Percentiles rank a stretch among this genome's conserved stretches.
These are phyloP conservation scores for Lithosia quadra DNA, from an alignment of 2,888 invertebrate species.

Conservation along the genomic window DNA sequence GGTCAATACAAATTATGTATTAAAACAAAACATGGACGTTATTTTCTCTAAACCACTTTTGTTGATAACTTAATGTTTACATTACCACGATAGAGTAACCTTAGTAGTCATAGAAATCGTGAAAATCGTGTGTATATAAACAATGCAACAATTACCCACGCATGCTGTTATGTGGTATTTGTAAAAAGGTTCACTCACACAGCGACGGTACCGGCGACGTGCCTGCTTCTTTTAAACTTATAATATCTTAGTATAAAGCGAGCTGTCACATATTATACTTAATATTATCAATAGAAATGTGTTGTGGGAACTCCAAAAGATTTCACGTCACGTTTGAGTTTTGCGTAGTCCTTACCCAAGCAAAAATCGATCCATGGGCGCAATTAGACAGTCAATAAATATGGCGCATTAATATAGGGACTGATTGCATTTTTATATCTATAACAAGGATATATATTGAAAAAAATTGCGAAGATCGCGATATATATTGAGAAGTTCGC, in stretches of 20 bases:
- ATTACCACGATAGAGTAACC: background rate
- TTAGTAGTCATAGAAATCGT: background rate
- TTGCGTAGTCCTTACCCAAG: no score
- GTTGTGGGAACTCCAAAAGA: constrained; percentile 56
- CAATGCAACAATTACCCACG: constrained; percentile 25
- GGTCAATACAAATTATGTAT: no score
- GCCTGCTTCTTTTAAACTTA: constrained; percentile 54
- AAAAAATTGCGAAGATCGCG: background rate
- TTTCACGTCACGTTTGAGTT: background rate
- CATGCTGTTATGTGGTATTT: constrained; percentile 61
- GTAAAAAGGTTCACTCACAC: constrained; percentile 63
- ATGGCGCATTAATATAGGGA: no score
- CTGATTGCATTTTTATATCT: no score
- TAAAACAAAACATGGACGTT: background rate
- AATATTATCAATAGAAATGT: constrained; percentile 32
- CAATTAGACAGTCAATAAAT: no score
- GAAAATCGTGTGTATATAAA: constrained; percentile 9
- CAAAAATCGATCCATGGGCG: no score
- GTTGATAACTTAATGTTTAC: background rate
- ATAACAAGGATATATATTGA: background rate
- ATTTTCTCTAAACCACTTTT: background rate
- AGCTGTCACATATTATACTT: constrained; percentile 57
- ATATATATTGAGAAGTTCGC: no score
- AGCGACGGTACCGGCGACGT: constrained; percentile 50
- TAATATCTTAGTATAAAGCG: constrained; percentile 62